phyloP scores from a whole-genome alignment of 2,888 invertebrate species.

The Erebia ligea region DNA sequence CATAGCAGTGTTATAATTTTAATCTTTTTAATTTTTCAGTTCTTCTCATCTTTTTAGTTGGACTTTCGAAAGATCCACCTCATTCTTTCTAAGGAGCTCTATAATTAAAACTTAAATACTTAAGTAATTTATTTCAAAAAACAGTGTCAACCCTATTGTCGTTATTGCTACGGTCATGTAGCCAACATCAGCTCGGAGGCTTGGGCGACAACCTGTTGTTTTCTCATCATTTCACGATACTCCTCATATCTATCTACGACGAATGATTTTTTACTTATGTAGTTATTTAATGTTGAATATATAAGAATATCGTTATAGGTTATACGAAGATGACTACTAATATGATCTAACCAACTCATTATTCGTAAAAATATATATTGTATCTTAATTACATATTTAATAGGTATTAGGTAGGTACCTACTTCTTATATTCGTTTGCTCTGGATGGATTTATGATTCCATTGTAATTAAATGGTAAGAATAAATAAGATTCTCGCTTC shows the following conservation, averaged over 20 bases:
- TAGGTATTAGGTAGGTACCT: no score
- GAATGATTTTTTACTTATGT: background rate
- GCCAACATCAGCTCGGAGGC: slow-evolving; percentile 34
- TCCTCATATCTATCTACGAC: slow-evolving; percentile 17
- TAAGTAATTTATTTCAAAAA: background rate
- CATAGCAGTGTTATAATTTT: no score
- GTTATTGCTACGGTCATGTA: slow-evolving; percentile 45
- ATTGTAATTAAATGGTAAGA: slow-evolving; percentile 6
- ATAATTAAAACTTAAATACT: no score
- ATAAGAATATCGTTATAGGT: background rate
- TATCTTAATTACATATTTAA: no score
- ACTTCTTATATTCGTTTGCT: background rate
- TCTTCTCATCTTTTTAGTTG: no score
- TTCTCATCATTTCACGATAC: slow-evolving; percentile 64
- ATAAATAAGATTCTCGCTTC: background rate
- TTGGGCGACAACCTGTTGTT: slow-evolving; percentile 62
- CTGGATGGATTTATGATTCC: slow-evolving; percentile 15
- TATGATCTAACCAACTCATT: no score
- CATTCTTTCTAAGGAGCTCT: no score
- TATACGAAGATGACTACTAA: no score
- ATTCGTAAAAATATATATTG: no score
- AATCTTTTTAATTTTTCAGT: no score
- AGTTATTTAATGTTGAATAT: background rate
- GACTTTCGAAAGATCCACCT: no score
- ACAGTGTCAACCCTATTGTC: slow-evolving; percentile 19